Percentiles rank a stretch among this genome's conserved stretches.
Evolutionary conservation across 2,888 invertebrate species (phyloP).

Genomic region (Trissoscelio sp.): DNA sequence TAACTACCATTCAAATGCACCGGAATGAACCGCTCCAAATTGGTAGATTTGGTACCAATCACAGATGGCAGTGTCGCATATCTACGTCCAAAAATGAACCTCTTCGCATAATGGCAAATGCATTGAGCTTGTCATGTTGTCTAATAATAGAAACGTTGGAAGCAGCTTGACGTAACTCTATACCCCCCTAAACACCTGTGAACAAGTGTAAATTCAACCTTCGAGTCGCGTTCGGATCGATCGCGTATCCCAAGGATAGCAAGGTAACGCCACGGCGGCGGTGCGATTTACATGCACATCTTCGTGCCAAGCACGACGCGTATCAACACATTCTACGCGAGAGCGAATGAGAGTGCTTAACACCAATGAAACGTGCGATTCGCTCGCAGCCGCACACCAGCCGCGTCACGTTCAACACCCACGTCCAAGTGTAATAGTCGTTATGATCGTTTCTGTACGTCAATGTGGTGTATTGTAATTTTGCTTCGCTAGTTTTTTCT

Average conservation of each 20-base stretch:
- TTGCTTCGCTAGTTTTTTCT: constrained; percentile 22
- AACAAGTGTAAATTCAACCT: constrained; percentile 63
- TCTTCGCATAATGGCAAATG: neutral
- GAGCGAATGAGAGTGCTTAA: constrained; percentile 26
- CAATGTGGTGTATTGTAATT: constrained; percentile 31
- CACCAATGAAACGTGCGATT: constrained; percentile 49
- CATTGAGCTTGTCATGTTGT: neutral
- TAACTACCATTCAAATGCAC: too few species aligned
- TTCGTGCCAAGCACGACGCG: constrained; percentile 53
- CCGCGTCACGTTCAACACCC: constrained; percentile 51
- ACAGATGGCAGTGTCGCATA: constrained; percentile 7
- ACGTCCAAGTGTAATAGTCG: constrained; percentile 56
- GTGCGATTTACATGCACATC: constrained; percentile 57
- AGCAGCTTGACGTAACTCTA: constrained; percentile 22
- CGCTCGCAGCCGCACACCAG: constrained; percentile 48
- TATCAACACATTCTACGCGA: constrained; percentile 20
- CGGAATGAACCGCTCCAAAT: too few species aligned
- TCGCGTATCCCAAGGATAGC: constrained; percentile 63
- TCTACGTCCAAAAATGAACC: neutral
- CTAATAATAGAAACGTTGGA: constrained; percentile 40
- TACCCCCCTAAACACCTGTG: constrained; percentile 42
- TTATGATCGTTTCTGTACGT: constrained; percentile 30
- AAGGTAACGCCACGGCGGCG: constrained; percentile 37
- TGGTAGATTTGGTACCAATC: constrained; percentile 26
- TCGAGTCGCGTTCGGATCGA: constrained; percentile 58